A percentile compares a stretch with the other conserved stretches of the same genome.
Conservation (phyloP, 2,888 invertebrate species). For the Eilema sororculum region DNA sequence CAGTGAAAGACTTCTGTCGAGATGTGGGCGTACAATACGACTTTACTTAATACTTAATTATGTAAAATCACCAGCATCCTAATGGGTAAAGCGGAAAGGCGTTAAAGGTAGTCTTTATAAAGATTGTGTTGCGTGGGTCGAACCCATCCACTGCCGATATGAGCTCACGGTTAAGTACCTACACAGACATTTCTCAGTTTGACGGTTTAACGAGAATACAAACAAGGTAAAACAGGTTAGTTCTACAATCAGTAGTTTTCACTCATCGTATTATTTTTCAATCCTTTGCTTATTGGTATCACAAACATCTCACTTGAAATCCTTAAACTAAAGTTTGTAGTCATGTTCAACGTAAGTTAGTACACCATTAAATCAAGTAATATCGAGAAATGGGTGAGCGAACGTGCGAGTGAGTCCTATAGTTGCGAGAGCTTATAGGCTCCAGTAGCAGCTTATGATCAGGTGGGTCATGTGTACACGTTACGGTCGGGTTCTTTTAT, state of each 20-base stretch:
- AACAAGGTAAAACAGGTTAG: not conserved
- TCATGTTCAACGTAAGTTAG: not conserved
- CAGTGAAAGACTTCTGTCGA: not conserved
- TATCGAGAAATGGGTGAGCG: not conserved
- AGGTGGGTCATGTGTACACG: not conserved
- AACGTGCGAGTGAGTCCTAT: not conserved
- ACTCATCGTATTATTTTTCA: too few relatives aligned
- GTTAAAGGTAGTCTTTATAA: not conserved
- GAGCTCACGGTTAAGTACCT: not conserved
- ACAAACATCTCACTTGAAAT: not conserved
- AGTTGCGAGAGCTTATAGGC: not conserved
- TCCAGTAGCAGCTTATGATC: not conserved
- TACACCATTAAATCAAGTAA: not conserved
- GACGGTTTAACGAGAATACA: not conserved
- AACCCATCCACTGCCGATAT: not conserved
- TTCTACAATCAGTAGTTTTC: not conserved
- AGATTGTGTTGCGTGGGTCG: not conserved
- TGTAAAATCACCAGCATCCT: not conserved
- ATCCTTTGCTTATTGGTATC: too few relatives aligned
- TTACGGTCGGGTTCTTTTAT: not conserved
- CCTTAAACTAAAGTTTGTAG: not conserved
- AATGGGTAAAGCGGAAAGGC: slow-evolving; percentile 4
- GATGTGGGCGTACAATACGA: not conserved
- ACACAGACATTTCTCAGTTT: not conserved
- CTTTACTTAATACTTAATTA: not conserved